Conservation (phyloP, 2,797 vertebrate species). For the Tenualosa ilisha region DNA sequence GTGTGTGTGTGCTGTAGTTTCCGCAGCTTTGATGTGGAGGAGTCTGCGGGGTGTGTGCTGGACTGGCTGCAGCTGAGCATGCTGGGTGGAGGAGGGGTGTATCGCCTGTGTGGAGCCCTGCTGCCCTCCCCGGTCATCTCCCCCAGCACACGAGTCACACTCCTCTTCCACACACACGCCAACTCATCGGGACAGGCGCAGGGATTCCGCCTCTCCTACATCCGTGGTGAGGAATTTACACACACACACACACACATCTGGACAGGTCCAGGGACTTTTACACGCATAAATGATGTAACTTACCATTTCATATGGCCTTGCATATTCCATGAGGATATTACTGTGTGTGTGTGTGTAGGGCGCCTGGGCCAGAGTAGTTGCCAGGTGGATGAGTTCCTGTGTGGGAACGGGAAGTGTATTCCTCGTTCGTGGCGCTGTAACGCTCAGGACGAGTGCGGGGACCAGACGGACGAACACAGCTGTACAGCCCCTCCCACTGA, state of each 20-base stretch:
- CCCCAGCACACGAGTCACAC: conserved; percentile 86
- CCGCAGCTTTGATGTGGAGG: conserved; percentile 91
- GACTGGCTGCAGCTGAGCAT: conserved; percentile 93
- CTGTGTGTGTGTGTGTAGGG: conserved; percentile 68
- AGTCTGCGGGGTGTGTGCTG: conserved; percentile 81
- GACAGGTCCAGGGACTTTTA: not conserved
- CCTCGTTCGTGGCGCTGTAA: conserved; percentile 93
- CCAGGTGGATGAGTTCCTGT: conserved; percentile 90
- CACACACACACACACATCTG: not conserved
- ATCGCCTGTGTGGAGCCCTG: conserved; percentile 86
- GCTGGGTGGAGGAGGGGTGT: conserved; percentile 76
- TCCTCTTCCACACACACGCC: conserved; percentile 83
- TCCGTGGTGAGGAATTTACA: conserved; percentile 80
- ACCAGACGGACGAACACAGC: conserved; percentile 85
- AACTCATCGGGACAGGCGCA: conserved; percentile 65
- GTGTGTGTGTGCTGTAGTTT: conserved; percentile 73
- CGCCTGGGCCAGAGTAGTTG: conserved; percentile 88
- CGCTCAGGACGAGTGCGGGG: conserved; percentile 91
- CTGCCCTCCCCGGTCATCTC: conserved; percentile 91
- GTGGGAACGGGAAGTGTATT: conserved; percentile 94
- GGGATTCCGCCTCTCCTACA: conserved; percentile 94
- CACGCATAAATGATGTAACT: too few relatives aligned
- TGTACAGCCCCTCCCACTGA: conserved; percentile 83
- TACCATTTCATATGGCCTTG: too few relatives aligned
- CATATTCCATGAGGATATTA: not conserved